Conservation (phyloP, 2,797 vertebrate species). For the Hippoglossus hippoglossus region DNA sequence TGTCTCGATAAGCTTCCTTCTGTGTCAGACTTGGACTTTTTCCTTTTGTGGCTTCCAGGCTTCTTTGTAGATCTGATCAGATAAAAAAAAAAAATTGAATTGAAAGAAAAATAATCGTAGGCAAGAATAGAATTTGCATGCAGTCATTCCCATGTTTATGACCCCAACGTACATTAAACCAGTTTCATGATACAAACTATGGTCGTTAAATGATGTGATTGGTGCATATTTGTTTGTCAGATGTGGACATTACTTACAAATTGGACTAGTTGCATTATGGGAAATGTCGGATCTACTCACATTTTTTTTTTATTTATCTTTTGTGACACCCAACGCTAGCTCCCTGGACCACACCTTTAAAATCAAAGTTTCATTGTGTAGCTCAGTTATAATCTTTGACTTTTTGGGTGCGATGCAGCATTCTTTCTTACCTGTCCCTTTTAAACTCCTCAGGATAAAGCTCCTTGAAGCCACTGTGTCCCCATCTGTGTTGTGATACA, state of each 20-base stretch:
- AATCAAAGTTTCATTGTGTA: not conserved
- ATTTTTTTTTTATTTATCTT: not conserved
- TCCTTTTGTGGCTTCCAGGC: slow-evolving; percentile 80
- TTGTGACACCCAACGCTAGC: not conserved
- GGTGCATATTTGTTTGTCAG: not conserved
- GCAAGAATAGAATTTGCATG: not conserved
- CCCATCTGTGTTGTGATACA: slow-evolving; percentile 87
- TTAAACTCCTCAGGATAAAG: slow-evolving; percentile 96
- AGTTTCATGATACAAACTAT: not conserved
- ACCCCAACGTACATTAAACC: too few relatives aligned
- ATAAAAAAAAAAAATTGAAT: slow-evolving; percentile 53
- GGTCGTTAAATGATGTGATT: not conserved
- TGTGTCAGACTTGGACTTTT: slow-evolving; percentile 80
- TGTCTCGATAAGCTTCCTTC: slow-evolving; percentile 85
- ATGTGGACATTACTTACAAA: not conserved
- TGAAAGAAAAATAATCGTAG: not conserved
- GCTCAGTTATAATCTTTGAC: not conserved
- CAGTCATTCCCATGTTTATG: too few relatives aligned
- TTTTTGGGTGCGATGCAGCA: slow-evolving; percentile 4
- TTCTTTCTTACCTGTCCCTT: slow-evolving; percentile 86
- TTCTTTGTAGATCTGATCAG: slow-evolving; percentile 72
- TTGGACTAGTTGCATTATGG: not conserved
- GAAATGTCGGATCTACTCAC: too few relatives aligned
- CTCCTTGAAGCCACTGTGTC: slow-evolving; percentile 97
- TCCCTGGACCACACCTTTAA: not conserved